These are phyloP conservation scores for Dendrolimus punctatus DNA, from an alignment of 1,140 invertebrate genomes.

Conservation along the genomic window DNA sequence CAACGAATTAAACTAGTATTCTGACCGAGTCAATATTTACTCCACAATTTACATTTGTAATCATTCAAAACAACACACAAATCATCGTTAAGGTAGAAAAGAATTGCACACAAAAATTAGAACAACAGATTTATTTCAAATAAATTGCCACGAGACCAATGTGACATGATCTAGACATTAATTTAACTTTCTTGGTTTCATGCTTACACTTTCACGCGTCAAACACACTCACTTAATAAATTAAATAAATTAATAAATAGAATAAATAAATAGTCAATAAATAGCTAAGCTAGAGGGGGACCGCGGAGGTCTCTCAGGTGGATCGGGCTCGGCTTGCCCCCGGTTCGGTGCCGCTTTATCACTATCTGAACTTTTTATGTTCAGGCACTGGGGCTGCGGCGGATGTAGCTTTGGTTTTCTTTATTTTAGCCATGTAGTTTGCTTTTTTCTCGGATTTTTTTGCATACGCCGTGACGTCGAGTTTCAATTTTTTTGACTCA, in stretches of 20 bases:
- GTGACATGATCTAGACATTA: constrained; percentile 72
- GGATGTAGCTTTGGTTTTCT: constrained; percentile 66
- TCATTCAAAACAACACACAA: constrained; percentile 40
- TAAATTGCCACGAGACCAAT: constrained; percentile 67
- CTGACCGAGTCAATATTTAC: constrained; percentile 45
- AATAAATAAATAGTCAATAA: constrained; percentile 72
- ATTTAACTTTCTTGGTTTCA: constrained; percentile 61
- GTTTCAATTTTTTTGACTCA: constrained; percentile 83
- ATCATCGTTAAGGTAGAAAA: constrained; percentile 47
- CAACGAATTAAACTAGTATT: constrained; percentile 42
- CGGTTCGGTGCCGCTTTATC: constrained; percentile 33
- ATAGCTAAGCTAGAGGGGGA: constrained; percentile 68
- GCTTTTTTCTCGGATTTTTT: constrained; percentile 74
- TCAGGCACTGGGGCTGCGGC: constrained; percentile 49
- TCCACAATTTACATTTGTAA: neutral
- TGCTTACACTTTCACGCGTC: constrained; percentile 66
- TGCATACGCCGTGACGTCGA: constrained; percentile 60
- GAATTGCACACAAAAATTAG: constrained; percentile 61
- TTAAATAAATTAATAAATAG: constrained; percentile 63
- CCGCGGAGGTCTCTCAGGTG: constrained; percentile 59
- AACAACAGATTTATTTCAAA: constrained; percentile 71
- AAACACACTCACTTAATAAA: constrained; percentile 69
- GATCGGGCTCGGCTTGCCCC: constrained; percentile 43
- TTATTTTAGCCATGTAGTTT: constrained; percentile 60
- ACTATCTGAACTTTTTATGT: constrained; percentile 72